Evolutionary conservation across 2,888 invertebrate genomes (phyloP).

Genomic region (Dioctria linearis): DNA sequence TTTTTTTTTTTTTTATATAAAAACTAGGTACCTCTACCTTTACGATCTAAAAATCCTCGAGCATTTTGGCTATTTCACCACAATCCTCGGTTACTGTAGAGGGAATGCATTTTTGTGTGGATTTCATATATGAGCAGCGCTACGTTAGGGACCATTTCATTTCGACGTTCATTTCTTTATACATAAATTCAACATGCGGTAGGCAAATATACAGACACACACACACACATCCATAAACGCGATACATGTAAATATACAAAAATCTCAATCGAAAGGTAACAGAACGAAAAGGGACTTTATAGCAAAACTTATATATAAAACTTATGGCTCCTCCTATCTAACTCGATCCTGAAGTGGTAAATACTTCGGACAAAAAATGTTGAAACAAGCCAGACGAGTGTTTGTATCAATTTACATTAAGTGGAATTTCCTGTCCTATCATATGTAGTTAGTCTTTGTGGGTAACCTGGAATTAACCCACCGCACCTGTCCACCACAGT

Average conservation of each 20-base stretch:
- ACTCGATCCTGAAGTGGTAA: background rate
- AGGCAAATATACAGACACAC: background rate
- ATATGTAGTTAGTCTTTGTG: background rate
- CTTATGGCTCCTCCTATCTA: background rate
- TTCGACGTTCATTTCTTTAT: background rate
- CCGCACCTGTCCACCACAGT: background rate
- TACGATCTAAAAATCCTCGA: background rate
- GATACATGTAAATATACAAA: background rate
- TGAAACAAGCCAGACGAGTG: background rate
- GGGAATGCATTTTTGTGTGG: background rate
- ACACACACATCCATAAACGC: too few relatives aligned
- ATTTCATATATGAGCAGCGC: background rate
- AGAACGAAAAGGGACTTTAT: background rate
- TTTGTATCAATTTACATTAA: conserved; percentile 25
- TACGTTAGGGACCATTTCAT: conserved; percentile 1
- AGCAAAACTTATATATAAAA: background rate
- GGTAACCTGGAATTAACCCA: background rate
- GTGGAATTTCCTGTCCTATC: background rate
- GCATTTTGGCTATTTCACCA: conserved; percentile 5
- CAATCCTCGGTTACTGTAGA: conserved; percentile 5
- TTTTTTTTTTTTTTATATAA: too few relatives aligned
- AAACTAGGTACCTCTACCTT: background rate
- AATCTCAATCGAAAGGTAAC: conserved; percentile 24
- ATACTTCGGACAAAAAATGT: background rate
- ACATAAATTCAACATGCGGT: conserved; percentile 22